A percentile compares a stretch with the other conserved stretches of the same genome.
These are phyloP conservation scores for Peromyscus leucopus DNA, from an alignment of 2,113 vertebrate species.

Conservation along the genomic window DNA sequence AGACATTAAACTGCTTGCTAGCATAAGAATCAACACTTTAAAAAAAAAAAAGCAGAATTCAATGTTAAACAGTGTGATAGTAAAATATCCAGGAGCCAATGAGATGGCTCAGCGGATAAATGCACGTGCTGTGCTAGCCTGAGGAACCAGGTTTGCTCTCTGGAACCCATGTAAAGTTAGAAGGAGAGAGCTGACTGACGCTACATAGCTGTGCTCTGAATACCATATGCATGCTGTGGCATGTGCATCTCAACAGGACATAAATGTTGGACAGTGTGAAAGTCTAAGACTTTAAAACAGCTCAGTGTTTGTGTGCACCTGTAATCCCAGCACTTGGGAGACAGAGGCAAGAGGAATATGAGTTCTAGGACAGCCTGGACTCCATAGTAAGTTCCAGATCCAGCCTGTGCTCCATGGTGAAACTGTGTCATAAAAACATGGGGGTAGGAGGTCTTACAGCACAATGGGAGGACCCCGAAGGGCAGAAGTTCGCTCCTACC, in stretches of 20 bases:
- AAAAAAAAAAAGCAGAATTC: slow-evolving; percentile 1
- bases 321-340: background rate
- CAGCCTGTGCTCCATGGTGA: background rate
- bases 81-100: background rate
- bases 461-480: too few species aligned
- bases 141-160: background rate
- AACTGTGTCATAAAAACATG: background rate
- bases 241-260: background rate
- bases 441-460: too few species aligned
- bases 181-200: background rate
- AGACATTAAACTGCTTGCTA: background rate
- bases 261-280: background rate
- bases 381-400: background rate
- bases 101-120: background rate
- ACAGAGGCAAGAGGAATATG: background rate
- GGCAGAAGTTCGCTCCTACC: too few species aligned
- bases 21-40: slow-evolving; percentile 10
- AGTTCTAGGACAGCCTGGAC: background rate
- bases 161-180: background rate
- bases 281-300: background rate
- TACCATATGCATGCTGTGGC: background rate
- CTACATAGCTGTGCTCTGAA: background rate
- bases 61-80: background rate
- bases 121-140: background rate
- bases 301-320: background rate